These are phyloP conservation scores for Bemisia tabaci DNA, from an alignment of 1,140 invertebrate species.

Conservation along the genomic window DNA sequence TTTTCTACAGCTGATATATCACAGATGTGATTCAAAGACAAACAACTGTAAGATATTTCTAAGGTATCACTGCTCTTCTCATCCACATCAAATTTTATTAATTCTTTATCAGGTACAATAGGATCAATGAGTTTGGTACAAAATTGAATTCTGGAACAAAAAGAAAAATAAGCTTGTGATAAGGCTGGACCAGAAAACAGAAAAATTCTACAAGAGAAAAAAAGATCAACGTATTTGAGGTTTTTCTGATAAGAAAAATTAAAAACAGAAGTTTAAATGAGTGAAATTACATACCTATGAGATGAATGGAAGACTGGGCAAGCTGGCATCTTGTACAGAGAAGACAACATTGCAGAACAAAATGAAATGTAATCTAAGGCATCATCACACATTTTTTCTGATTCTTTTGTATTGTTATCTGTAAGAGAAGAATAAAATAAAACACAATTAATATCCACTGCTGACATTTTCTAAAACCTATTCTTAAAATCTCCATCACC, in stretches of 20 bases:
- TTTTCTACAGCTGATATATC: conserved; percentile 48
- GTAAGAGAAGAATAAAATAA: conserved; percentile 6
- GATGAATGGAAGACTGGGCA: conserved; percentile 85
- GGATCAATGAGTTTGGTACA: conserved; percentile 4
- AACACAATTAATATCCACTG: not conserved
- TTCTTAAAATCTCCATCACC: no score
- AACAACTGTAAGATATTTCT: conserved; percentile 43
- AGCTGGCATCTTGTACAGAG: conserved; percentile 89
- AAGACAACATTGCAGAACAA: conserved; percentile 70
- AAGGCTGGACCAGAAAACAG: no score
- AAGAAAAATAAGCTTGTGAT: no score
- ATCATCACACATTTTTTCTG: conserved; percentile 44
- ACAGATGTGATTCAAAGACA: conserved; percentile 32
- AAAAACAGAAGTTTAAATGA: no score
- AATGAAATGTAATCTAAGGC: conserved; percentile 72
- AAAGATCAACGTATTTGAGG: no score
- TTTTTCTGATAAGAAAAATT: no score
- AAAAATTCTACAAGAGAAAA: no score
- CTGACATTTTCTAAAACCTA: no score
- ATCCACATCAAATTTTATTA: conserved; percentile 28
- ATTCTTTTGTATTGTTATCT: conserved; percentile 28
- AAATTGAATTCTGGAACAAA: conserved; percentile 51
- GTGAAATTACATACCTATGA: conserved; percentile 49
- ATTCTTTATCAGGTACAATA: conserved; percentile 9
- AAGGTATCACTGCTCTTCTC: conserved; percentile 32